Base-by-base conservation (phyloP, 2,797 vertebrate species). In the Sylvilagus floridanus region DNA sequence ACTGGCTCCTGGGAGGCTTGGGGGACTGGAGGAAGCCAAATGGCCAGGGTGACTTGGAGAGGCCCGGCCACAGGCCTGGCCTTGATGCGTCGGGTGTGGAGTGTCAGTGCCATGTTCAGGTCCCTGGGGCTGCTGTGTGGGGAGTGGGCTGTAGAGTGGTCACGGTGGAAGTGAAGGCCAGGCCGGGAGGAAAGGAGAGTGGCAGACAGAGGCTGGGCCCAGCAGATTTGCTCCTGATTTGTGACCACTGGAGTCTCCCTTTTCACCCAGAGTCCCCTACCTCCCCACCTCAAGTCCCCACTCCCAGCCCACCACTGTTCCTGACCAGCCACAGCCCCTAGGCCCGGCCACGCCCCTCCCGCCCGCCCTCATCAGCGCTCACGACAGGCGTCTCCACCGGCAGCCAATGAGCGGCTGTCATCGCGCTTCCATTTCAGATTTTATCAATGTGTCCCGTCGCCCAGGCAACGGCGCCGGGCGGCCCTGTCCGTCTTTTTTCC, bases 361-460 rank as follows among this genome's bases (percentile, higher is more conserved):
- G 28, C 91, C 88, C 76, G 75, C 84, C 93, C 89, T 52, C 28
- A 0, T n/a, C 62, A 54, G 79, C 1, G 54, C 19, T 57, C 54
- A 6, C 26, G 7, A 30, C 60, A 2, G 83, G 93, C 92, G 91
- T 90, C 86, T 88, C 93, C 85, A 91, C 86, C 24, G 62, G 82
- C 93, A 96, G 89, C 98, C 98, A 98, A 97, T 98, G 98, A 98
- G 97, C 71, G 60, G 69, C 90, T 97, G 94, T 97, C 97, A 95
- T 98, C 75, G 3, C 92, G 91, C 93, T 93, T 97, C 97, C 97
- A 97, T 98, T 98, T 94, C 90, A 98, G 97, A 98, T 98, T 99
- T 98, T 98, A 96, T 98, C 97, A 92, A 96, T 96, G 97, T 98
- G 97, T 98, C 97, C 93, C 12, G 98, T 99, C 98, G 97, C 97